A percentile compares a stretch with the other conserved stretches of the same genome.
phyloP scores from a whole-genome alignment of 1,140 invertebrate species.

The Pseudomyrmex gracilis region DNA sequence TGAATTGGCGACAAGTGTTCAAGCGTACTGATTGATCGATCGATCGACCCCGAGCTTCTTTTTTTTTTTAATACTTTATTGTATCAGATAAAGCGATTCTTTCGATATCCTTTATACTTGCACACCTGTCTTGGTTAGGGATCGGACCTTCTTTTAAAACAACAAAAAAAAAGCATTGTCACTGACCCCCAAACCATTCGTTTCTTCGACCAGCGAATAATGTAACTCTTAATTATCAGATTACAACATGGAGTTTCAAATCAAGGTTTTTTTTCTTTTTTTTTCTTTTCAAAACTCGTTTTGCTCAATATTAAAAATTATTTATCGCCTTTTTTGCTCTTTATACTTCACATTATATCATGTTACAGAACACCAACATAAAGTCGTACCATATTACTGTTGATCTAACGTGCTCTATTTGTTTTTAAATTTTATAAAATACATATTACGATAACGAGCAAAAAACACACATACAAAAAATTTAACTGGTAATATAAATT shows the following conservation, averaged over 20 bases:
- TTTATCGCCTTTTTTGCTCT: not conserved
- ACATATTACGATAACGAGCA: too few relatives aligned
- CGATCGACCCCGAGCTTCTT: not conserved
- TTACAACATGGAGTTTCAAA: not conserved
- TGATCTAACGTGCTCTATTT: too few relatives aligned
- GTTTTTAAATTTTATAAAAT: too few relatives aligned
- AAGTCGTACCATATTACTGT: too few relatives aligned
- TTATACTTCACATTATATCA: conserved; percentile 5
- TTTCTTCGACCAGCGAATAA: conserved; percentile 13
- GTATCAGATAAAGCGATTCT: conserved; percentile 23
- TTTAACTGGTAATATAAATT: too few relatives aligned
- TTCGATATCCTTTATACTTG: conserved; percentile 34
- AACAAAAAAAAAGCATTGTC: conserved; percentile 5
- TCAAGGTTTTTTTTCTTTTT: not conserved
- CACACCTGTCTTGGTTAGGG: conserved; percentile 46
- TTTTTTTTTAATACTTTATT: conserved; percentile 3
- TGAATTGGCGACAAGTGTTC: conserved; percentile 22
- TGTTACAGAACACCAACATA: not conserved
- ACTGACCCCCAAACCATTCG: not conserved
- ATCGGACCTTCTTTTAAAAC: conserved; percentile 19
- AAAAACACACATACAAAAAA: too few relatives aligned
- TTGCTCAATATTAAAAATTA: not conserved
- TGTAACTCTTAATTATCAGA: conserved; percentile 40
- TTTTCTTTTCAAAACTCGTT: not conserved
- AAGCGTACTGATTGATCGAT: conserved; percentile 1